A percentile compares a stretch with the other conserved stretches of the same genome.
These are phyloP conservation scores for Parnassius orleans DNA, from an alignment of 2,888 invertebrate species.

Conservation along the genomic window DNA sequence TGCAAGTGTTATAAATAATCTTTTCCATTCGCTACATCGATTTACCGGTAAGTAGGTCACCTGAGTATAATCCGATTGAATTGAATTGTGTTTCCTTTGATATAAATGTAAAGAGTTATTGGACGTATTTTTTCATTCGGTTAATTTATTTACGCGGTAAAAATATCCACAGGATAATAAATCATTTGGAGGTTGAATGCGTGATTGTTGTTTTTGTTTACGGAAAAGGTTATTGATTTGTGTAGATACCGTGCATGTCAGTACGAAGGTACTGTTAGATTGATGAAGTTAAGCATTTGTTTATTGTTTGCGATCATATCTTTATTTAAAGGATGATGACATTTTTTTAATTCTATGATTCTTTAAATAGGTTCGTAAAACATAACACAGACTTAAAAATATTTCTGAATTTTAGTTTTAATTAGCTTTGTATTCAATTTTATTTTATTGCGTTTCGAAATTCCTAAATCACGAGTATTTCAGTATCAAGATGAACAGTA, in stretches of 20 bases:
- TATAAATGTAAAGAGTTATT: conserved; percentile 4
- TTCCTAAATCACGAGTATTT: too few relatives aligned
- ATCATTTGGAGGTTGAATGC: conserved; percentile 52
- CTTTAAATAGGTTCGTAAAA: too few relatives aligned
- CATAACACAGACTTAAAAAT: too few relatives aligned
- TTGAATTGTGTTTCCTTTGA: conserved; percentile 33
- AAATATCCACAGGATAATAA: conserved; percentile 32
- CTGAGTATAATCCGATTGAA: conserved; percentile 18
- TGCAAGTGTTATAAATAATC: conserved; percentile 43
- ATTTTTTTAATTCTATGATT: background rate
- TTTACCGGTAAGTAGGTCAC: conserved; percentile 47
- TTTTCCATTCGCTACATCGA: conserved; percentile 36
- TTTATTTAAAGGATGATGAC: background rate
- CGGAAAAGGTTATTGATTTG: conserved; percentile 38
- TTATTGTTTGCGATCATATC: background rate
- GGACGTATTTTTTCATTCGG: conserved; percentile 33
- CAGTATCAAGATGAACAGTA: too few relatives aligned
- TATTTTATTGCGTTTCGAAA: too few relatives aligned
- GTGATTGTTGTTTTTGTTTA: conserved; percentile 59
- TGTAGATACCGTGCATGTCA: conserved; percentile 36
- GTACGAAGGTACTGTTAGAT: conserved; percentile 32
- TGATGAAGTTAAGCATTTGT: conserved; percentile 15
- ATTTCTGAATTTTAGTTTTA: background rate
- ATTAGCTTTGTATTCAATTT: background rate
- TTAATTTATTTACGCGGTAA: conserved; percentile 44